Evolutionary conservation across 2,113 vertebrate genomes (phyloP).

Genomic region (Danionella cerebrum): DNA sequence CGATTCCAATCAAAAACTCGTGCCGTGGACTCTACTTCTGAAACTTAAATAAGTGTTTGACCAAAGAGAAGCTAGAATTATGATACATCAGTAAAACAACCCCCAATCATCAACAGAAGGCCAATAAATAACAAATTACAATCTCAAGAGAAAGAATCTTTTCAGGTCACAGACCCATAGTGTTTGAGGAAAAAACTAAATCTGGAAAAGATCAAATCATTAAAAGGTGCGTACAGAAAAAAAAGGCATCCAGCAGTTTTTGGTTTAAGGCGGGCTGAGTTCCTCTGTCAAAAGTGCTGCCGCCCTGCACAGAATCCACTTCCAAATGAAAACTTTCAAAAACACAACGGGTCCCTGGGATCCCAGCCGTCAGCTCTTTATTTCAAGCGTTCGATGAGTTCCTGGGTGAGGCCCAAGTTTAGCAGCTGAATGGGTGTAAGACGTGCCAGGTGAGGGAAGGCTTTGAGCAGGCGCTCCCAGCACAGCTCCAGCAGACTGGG

Average conservation of each 20-base stretch:
- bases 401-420: constrained; percentile 92
- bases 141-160: constrained; percentile 25
- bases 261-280: constrained; percentile 64
- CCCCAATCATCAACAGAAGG: constrained; percentile 33
- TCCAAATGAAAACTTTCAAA: neutral
- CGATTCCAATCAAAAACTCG: neutral
- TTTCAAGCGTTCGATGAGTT: constrained; percentile 90
- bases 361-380: constrained; percentile 38
- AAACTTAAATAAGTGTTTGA: neutral
- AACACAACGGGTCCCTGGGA: neutral
- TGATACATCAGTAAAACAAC: constrained; percentile 49
- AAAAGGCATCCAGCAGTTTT: constrained; percentile 64
- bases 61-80: neutral
- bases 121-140: constrained; percentile 14
- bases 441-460: constrained; percentile 78
- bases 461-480: constrained; percentile 86
- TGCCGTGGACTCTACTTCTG: neutral
- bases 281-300: constrained; percentile 14
- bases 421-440: constrained; percentile 81
- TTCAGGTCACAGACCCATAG: constrained; percentile 34
- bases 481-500: constrained; percentile 94
- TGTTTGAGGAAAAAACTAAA: constrained; percentile 36
- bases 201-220: constrained; percentile 36
- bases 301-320: neutral
- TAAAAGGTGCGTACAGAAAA: constrained; percentile 38